Conservation (phyloP, 2,797 vertebrate species). For the Garrulus glandarius region DNA sequence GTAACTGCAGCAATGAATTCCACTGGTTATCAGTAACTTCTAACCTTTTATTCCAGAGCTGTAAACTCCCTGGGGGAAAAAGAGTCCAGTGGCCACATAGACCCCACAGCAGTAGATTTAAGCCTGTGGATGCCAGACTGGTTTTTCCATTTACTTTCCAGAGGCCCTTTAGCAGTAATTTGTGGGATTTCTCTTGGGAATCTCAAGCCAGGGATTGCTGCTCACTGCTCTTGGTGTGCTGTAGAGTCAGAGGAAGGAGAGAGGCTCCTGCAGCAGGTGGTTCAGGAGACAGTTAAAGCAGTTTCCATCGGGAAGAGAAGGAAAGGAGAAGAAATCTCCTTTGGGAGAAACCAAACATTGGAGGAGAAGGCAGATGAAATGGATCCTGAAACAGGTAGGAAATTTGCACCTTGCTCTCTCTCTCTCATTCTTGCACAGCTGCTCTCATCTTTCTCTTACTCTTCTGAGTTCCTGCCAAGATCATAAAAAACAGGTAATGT, state of each 20-base stretch:
- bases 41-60: not conserved
- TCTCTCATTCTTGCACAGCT: not conserved
- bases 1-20: not conserved
- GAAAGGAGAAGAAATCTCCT: not conserved
- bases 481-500: not conserved
- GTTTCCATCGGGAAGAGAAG: not conserved
- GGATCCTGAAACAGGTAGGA: not conserved
- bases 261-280: not conserved
- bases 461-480: not conserved
- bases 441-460: not conserved
- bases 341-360: not conserved
- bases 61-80: not conserved
- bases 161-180: not conserved
- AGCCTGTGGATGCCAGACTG: not conserved
- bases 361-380: not conserved
- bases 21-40: not conserved
- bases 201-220: not conserved
- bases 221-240: not conserved
- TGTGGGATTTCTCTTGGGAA: not conserved
- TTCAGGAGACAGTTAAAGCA: not conserved
- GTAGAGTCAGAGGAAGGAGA: not conserved
- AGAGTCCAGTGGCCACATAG: accelerated
- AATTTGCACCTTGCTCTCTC: not conserved
- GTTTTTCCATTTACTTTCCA: not conserved
- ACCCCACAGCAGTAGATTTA: not conserved